A percentile compares a stretch with the other conserved stretches of the same genome.
Evolutionary conservation across 2,113 vertebrate genomes (phyloP).

Genomic region (Larimichthys crocea): DNA sequence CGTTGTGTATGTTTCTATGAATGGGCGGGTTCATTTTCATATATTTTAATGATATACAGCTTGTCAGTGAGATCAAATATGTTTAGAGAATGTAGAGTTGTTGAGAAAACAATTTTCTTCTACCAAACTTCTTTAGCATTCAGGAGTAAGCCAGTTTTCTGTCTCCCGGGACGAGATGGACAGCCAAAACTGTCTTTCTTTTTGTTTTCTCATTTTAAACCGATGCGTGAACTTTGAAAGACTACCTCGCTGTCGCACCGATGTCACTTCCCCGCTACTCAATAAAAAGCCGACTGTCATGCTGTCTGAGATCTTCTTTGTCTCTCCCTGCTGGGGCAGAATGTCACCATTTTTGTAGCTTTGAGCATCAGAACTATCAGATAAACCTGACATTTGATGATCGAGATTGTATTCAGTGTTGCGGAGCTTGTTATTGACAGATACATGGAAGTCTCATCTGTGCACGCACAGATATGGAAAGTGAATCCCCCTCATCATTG

Average conservation of each 20-base stretch:
- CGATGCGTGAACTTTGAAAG: conserved; percentile 33
- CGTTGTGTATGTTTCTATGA: not conserved
- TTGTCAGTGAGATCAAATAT: conserved; percentile 1
- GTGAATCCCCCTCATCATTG: conserved; percentile 35
- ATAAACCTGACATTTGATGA: conserved; percentile 69
- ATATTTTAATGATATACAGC: not conserved
- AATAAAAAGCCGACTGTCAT: conserved; percentile 24
- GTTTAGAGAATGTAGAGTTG: not conserved
- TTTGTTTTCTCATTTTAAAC: conserved; percentile 33
- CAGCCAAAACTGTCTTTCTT: not conserved
- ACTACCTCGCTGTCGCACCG: conserved; percentile 18
- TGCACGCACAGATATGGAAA: conserved; percentile 61
- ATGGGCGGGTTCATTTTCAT: not conserved
- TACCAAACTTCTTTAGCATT: not conserved
- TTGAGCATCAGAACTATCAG: conserved; percentile 56
- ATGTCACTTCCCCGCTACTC: conserved; percentile 17
- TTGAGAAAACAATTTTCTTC: not conserved
- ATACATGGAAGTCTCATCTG: conserved; percentile 56
- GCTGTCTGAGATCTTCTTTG: conserved; percentile 31
- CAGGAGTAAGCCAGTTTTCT: not conserved
- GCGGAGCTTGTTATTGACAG: conserved; percentile 40
- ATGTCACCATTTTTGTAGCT: conserved; percentile 60
- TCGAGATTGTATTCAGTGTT: conserved; percentile 50
- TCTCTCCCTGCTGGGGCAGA: conserved; percentile 21
- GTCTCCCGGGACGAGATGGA: not conserved